A percentile compares a stretch with the other conserved stretches of the same genome.
phyloP scores from a whole-genome alignment of 2,797 vertebrate genomes.

The Eurystomus glaucurus region DNA sequence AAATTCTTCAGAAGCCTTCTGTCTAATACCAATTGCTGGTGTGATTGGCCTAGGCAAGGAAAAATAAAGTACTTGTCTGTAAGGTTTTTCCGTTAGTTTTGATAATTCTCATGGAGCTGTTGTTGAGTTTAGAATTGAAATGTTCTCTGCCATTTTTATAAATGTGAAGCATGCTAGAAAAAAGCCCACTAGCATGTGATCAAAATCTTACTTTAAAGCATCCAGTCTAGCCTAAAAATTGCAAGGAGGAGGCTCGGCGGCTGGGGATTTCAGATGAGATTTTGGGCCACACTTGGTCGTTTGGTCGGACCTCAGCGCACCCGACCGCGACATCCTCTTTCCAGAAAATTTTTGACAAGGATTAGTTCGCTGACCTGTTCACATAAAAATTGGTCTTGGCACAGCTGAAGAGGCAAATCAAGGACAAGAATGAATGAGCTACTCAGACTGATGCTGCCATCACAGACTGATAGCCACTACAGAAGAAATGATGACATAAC shows the following conservation, averaged over 20 bases:
- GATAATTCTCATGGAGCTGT: neutral
- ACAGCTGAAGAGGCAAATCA: neutral
- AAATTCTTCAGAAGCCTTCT: conserved; percentile 77
- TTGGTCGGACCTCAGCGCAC: no score
- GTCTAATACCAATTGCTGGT: conserved; percentile 38
- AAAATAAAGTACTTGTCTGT: neutral
- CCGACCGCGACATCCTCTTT: neutral
- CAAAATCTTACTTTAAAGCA: neutral
- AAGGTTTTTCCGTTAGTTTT: neutral
- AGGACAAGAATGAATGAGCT: neutral
- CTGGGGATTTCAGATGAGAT: no score
- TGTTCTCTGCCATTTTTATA: neutral
- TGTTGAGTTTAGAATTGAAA: neutral
- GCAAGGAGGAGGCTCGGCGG: no score
- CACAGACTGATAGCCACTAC: neutral
- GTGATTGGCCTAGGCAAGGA: conserved; percentile 63
- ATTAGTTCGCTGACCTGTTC: neutral
- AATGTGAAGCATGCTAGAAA: neutral
- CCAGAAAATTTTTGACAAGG: neutral
- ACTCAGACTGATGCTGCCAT: neutral
- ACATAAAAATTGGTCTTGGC: neutral
- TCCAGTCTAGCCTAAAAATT: neutral
- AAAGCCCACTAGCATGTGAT: neutral
- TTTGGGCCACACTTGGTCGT: no score
- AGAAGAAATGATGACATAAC: neutral